Conservation (phyloP, 2,797 vertebrate genomes). For the Dromococcyx pavoninus region DNA sequence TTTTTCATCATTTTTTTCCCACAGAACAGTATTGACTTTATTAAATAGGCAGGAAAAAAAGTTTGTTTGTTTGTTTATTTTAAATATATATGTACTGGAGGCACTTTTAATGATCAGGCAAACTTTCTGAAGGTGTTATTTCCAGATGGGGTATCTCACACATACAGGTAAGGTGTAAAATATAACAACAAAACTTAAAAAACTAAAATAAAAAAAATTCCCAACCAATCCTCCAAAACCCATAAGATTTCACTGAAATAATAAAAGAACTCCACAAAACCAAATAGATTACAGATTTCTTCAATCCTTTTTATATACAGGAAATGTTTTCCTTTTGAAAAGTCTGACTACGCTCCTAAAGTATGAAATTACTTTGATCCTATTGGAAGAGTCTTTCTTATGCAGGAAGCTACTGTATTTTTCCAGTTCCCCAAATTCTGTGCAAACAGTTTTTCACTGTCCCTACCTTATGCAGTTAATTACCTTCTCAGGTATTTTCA, state of each 20-base stretch:
- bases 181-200: background rate
- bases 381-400: background rate
- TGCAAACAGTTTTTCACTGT: background rate
- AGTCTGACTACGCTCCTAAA: background rate
- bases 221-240: background rate
- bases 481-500: background rate
- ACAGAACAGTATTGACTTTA: background rate
- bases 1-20: background rate
- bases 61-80: background rate
- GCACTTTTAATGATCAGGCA: background rate
- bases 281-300: background rate
- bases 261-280: background rate
- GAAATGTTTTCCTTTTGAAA: background rate
- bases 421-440: background rate
- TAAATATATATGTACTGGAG: background rate
- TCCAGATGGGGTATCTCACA: slow-evolving; percentile 28
- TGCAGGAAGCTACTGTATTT: background rate
- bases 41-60: accelerated
- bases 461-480: background rate
- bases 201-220: background rate
- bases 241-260: background rate
- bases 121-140: background rate
- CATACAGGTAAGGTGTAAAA: slow-evolving; percentile 19
- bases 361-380: background rate
- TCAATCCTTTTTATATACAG: background rate